Evolutionary conservation across 2,113 vertebrate genomes (phyloP), one percentile per base, ranked within the genome.

Genomic region (Micronycteris hirsuta): DNA sequence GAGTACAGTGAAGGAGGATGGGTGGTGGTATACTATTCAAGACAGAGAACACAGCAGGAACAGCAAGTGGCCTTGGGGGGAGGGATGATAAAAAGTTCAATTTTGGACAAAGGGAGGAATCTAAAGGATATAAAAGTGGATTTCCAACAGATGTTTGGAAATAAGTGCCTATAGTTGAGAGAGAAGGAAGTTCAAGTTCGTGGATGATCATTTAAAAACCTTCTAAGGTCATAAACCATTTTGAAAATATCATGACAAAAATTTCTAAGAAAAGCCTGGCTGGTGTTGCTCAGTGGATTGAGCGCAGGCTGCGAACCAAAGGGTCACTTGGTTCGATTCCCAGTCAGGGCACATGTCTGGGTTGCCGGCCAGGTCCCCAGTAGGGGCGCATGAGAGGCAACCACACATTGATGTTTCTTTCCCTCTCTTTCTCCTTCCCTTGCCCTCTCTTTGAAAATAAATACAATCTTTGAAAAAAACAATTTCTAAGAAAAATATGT

Each of bases 141-240:
- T 31, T 96, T 86, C 71, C 38, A n/a, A 43, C 38, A 88, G 38
- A n/a, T 45, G 86, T 65, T 7, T 96, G 63, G 41, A 94, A 95
- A 94, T 78, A 93, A 61, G 68, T 8, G 45, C 16, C 63, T 65
- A 47, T 7, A 91, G 54, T 15, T 61, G 61, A 95, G 77, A 90
- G 43, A 93, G 31, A 73, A 94, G 61, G 6, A 81, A 77, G 49
- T 61, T 28, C 38, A 96, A 81, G 86, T 58, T 91, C 16, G 5
- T 76, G 31, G 56, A 45, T 54, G n/a, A 38, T 41, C 65, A 68
- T 86, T 85, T 89, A 45, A 61, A 95, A 89, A 85, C 24, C 22
- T 56, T 78, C 70, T 70, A 85, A 89, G 33, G 49, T 82, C 47
- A 92, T 43, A 73, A 96, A 77, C 43, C 43, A 68, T 73, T 90